Evolutionary conservation across 2,113 vertebrate species (phyloP), one percentile per base, ranked within the genome.

Genomic region (Hippocampus mohnikei): DNA sequence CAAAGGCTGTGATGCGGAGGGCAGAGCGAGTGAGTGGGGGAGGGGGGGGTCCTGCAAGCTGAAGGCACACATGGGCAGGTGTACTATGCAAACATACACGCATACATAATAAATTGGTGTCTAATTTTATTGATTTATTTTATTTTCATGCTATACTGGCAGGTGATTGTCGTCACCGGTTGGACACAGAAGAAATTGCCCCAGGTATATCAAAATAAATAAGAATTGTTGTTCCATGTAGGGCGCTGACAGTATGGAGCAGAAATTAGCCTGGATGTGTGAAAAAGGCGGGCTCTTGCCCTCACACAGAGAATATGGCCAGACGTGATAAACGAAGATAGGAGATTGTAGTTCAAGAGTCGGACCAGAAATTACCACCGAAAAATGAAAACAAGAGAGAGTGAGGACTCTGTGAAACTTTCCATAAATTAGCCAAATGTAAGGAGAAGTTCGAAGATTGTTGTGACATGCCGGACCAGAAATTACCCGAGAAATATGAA

Each of bases 1-100:
- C 91, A 92, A 92, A 91, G 84, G 69, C 73, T 78, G 67, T 73
- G 79, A 77, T 77, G 84, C 79, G 72, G 73, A 61, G 81, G 77
- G 48, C 62, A 58, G n/a, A 73, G 80, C 5, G 33, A 37, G 33
- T 7, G 33, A 5, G 33, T 37, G 44, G 65, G 40, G 63, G 71
- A 27, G 33, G 74, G 13, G 42, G 37, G 56, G 13, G 71, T 81
- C 59, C 72, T 76, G 76, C 70, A 67, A 77, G 63, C 71, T 64
- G 71, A 81, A 76, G 82, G 78, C 79, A 29, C 63, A 81, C 74
- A 71, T 66, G 63, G 63, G 42, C 63, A 65, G 63, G 63, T 68
- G 67, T 21, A 68, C 66, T 25, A 55, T 21, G 21, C 66, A 74
- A 70, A 77, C 52, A 76, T 77, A 75, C 1, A 0, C 65, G 70